phyloP scores from a whole-genome alignment of 2,797 vertebrate genomes.

The Sebastes glaucus region DNA sequence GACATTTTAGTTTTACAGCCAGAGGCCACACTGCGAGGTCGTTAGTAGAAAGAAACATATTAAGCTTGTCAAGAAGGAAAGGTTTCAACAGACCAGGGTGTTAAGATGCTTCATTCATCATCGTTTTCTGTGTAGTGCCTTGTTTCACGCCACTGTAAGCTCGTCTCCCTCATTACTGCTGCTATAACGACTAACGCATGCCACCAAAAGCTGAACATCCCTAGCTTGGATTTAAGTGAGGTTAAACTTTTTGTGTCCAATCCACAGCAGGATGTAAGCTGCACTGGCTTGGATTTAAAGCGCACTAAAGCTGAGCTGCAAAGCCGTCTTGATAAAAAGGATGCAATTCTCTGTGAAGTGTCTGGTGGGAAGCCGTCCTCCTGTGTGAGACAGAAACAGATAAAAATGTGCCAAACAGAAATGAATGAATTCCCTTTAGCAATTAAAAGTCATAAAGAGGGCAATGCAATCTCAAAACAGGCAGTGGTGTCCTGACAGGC shows the following conservation, averaged over 20 bases:
- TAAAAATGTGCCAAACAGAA: background rate
- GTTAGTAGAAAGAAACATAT: constrained; percentile 9
- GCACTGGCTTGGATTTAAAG: constrained; percentile 16
- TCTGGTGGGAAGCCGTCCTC: background rate
- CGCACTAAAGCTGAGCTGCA: background rate
- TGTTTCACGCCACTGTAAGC: background rate
- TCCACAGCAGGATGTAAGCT: background rate
- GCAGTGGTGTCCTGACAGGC: background rate
- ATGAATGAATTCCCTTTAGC: constrained; percentile 6
- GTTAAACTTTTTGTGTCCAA: constrained; percentile 4
- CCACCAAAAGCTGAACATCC: constrained; percentile 5
- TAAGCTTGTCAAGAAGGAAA: constrained; percentile 10
- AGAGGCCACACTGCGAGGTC: background rate
- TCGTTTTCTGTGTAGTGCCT: constrained; percentile 12
- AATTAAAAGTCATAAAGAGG: background rate
- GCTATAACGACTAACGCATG: background rate
- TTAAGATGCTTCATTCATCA: constrained; percentile 12
- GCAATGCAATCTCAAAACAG: background rate
- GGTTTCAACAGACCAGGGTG: background rate
- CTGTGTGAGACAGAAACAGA: background rate
- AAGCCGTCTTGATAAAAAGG: constrained; percentile 9
- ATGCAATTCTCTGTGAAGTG: background rate
- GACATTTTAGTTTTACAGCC: background rate
- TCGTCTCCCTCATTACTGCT: background rate
- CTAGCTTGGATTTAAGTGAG: background rate